Base-by-base conservation (phyloP, 2,113 vertebrate genomes). In the Dasyurus viverrinus region DNA sequence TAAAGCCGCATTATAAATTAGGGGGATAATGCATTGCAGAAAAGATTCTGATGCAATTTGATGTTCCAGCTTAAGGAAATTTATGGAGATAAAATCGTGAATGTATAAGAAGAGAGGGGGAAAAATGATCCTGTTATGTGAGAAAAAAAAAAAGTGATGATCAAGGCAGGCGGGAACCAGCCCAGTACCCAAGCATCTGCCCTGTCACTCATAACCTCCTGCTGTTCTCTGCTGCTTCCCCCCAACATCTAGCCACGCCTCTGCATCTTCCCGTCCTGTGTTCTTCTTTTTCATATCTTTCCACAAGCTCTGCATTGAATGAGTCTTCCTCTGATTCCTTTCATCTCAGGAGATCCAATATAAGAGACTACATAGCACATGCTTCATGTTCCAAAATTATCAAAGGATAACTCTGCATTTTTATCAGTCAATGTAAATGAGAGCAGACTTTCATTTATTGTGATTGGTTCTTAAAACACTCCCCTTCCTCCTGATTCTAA, bases 71-170 rank as follows among this genome's bases (percentile, higher is more conserved):
- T n/a, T 55, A 52, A 89, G 42, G 91, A 84, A 93, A 92, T 53
- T 96, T 84, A 94, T 89, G 52, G 95, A 94, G 93, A 94, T 95
- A 92, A 95, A 93, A 93, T 50, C 50, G 53, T 94, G 52, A 93
- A 60, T 93, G 19, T 57, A 53, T 92, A 94, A 94, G 60, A 53
- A 94, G 54, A 90, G n/a, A 25, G 14, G 50, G 46, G 47, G 53
- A 8, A 84, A 94, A 92, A 76, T 48, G 47, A 84, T 90, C 36
- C 92, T 92, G 90, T 42, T 90, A 5, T 1, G 26, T 48, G 46
- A 5, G 48, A 57, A 68, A 68, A 60, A 54, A 54, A 55, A 55
- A 60, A 90, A 54, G 42, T 0, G 5, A 53, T 22, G n/a, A 36
- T 19, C 25, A 23, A 42, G 48, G 42, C 30, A 2, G 42, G 25